Conservation (phyloP, 2,888 invertebrate genomes). For the Eupithecia centaureata region DNA sequence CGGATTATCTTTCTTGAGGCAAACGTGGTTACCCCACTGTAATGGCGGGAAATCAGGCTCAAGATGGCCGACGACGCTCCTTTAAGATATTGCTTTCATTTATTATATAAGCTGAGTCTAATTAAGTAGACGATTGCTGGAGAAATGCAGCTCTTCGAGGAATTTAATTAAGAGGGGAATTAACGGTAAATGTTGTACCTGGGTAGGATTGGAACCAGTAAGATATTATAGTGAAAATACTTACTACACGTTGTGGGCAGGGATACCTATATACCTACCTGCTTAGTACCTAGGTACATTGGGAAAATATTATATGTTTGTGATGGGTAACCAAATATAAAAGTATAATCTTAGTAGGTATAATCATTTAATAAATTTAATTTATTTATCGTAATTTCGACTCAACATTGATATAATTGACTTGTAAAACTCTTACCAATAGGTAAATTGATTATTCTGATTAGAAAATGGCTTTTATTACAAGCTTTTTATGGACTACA, state of each 20-base stretch:
- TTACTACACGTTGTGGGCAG: background rate
- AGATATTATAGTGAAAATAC: background rate
- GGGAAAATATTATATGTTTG: too few species aligned
- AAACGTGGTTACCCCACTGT: constrained; percentile 49
- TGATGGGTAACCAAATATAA: too few species aligned
- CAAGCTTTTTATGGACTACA: too few species aligned
- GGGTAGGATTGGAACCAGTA: background rate
- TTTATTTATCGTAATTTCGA: too few species aligned
- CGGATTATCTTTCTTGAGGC: constrained; percentile 70
- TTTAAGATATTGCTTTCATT: constrained; percentile 58
- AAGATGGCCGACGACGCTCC: constrained; percentile 66
- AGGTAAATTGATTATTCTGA: too few species aligned
- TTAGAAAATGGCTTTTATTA: too few species aligned
- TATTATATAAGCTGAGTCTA: constrained; percentile 49
- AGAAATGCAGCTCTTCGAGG: constrained; percentile 18
- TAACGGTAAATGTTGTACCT: background rate
- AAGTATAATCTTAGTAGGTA: too few species aligned
- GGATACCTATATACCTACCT: too few species aligned
- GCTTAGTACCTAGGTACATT: too few species aligned
- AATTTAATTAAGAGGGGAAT: constrained; percentile 2
- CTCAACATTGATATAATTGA: too few species aligned
- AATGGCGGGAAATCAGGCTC: constrained; percentile 64
- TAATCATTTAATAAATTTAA: too few species aligned
- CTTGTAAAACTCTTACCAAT: too few species aligned
- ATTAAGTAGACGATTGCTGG: constrained; percentile 49